These are phyloP conservation scores for Acanthisitta chloris DNA, from an alignment of 2,113 vertebrate genomes.

Conservation along the genomic window DNA sequence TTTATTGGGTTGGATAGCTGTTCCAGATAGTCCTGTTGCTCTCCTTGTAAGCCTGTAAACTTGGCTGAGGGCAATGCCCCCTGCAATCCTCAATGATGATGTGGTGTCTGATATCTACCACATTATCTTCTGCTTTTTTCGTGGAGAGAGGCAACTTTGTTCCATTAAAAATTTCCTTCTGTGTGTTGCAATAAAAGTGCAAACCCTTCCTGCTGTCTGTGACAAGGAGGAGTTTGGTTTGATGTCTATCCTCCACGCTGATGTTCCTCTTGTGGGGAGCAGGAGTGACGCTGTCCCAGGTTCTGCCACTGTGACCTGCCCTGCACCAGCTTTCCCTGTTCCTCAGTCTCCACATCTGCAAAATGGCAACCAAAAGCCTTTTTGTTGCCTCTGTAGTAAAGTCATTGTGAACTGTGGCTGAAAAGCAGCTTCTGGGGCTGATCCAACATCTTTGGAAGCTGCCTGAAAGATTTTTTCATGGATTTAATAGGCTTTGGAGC, in stretches of 20 bases:
- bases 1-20: neutral
- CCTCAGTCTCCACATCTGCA: neutral
- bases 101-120: neutral
- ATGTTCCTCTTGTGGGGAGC: neutral
- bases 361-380: neutral
- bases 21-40: too few relatives aligned
- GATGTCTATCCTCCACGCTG: fast-evolving
- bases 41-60: neutral
- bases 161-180: fast-evolving
- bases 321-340: neutral
- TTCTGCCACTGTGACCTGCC: neutral
- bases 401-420: neutral
- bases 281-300: neutral
- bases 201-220: fast-evolving
- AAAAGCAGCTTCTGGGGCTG: neutral
- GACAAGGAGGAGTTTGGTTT: neutral
- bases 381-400: neutral
- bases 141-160: fast-evolving
- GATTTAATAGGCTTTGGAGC: neutral
- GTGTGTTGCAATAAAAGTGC: fast-evolving
- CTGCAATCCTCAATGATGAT: neutral
- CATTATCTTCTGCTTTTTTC: neutral
- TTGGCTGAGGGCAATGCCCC: neutral
- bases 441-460: neutral
- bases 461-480: neutral